These are phyloP conservation scores for Phrynocephalus forsythii DNA, from an alignment of 2,797 vertebrate genomes.

Conservation along the genomic window DNA sequence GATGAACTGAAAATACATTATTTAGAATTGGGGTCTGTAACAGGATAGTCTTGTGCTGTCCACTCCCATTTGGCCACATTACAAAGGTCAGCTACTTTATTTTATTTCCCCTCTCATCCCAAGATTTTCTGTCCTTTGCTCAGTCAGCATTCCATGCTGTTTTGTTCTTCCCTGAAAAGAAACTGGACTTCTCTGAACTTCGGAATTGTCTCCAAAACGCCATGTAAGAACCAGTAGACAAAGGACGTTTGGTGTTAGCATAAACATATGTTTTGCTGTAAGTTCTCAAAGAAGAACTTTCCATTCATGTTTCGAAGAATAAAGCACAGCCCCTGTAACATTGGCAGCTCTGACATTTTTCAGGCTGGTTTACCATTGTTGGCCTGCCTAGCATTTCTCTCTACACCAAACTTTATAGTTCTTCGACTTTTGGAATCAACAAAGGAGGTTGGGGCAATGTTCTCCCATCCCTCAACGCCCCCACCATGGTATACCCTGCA, in stretches of 20 bases:
- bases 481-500: too few species aligned
- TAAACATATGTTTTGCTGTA: not conserved
- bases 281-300: not conserved
- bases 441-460: too few species aligned
- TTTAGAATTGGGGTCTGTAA: not conserved
- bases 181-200: not conserved
- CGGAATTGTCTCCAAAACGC: not conserved
- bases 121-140: not conserved
- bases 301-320: not conserved
- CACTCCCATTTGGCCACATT: not conserved
- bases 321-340: not conserved
- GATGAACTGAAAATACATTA: not conserved
- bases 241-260: not conserved
- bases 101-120: too few species aligned
- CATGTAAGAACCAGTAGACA: not conserved
- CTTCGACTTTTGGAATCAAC: not conserved
- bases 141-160: too few species aligned
- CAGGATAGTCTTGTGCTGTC: not conserved
- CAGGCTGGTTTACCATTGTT: not conserved
- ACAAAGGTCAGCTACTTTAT: not conserved
- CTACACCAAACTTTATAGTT: not conserved
- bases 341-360: not conserved
- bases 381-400: not conserved
- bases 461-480: too few species aligned
- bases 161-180: not conserved